Evolutionary conservation across 2,113 vertebrate genomes (phyloP).

Genomic region (Coregonus clupeaformis): DNA sequence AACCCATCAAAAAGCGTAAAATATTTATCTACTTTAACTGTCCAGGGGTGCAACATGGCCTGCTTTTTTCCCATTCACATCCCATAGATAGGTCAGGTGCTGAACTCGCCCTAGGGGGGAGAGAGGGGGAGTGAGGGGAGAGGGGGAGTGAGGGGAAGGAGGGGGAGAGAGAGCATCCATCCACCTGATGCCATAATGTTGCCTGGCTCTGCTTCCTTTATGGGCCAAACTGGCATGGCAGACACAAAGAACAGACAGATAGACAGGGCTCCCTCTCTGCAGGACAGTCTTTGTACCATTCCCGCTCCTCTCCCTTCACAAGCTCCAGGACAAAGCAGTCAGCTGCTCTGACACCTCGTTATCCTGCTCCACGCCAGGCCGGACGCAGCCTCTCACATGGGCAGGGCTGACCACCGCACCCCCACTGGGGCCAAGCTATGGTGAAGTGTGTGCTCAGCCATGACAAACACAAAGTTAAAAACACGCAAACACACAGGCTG

Average conservation of each 20-base stretch:
- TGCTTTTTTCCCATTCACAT: neutral
- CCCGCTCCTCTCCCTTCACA: slow-evolving; percentile 32
- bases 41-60: neutral
- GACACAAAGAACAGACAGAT: slow-evolving; percentile 69
- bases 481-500: slow-evolving; percentile 5
- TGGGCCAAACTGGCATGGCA: slow-evolving; percentile 47
- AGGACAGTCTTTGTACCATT: slow-evolving; percentile 62
- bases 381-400: slow-evolving; percentile 45
- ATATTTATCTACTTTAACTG: too few species aligned
- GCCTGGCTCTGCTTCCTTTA: slow-evolving; percentile 50
- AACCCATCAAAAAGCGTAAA: neutral
- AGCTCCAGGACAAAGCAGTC: slow-evolving; percentile 66
- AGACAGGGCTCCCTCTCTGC: slow-evolving; percentile 41
- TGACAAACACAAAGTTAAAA: neutral
- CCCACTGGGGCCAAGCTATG: slow-evolving; percentile 2
- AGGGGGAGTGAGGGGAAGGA: neutral
- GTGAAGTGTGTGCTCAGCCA: slow-evolving; percentile 25
- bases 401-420: slow-evolving; percentile 37
- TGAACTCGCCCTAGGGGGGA: neutral
- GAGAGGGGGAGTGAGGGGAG: neutral
- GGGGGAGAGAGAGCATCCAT: slow-evolving; percentile 22
- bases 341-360: slow-evolving; percentile 70
- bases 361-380: slow-evolving; percentile 58
- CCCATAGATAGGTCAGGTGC: slow-evolving; percentile 9
- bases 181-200: neutral